Conservation (phyloP, 2,888 invertebrate genomes). For the Pollenia amentaria region DNA sequence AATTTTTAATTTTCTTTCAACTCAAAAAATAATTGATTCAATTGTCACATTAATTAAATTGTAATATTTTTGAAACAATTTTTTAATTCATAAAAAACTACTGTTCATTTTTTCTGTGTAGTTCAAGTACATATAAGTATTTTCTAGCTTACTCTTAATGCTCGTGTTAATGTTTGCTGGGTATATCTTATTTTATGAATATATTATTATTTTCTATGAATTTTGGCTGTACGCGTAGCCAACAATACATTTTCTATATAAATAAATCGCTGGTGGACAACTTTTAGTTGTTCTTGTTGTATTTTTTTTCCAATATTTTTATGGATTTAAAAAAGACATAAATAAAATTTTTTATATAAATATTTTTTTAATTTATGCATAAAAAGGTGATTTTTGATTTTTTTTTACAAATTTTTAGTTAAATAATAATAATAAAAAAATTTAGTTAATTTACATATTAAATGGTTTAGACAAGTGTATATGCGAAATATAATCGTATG, state of each 20-base stretch:
- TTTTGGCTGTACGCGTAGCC: constrained; percentile 4
- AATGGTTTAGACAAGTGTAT: constrained; percentile 63
- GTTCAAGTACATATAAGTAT: too few species aligned
- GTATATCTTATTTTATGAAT: not conserved
- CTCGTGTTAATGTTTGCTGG: constrained; percentile 10
- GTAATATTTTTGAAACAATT: too few species aligned
- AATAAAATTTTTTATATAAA: constrained; percentile 34
- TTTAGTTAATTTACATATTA: constrained; percentile 50
- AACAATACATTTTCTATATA: constrained; percentile 12
- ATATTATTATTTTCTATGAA: not conserved
- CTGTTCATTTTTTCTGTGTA: too few species aligned
- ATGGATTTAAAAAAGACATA: constrained; percentile 23
- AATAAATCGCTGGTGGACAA: constrained; percentile 23
- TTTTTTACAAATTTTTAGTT: not conserved
- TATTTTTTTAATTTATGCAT: constrained; percentile 54
- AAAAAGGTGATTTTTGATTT: constrained; percentile 26
- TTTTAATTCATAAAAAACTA: too few species aligned
- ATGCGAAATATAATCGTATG: too few species aligned
- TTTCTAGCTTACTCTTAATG: too few species aligned
- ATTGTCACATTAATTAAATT: too few species aligned
- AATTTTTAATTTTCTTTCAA: too few species aligned
- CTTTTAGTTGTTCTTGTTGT: constrained; percentile 25
- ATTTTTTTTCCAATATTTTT: not conserved
- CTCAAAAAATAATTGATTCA: too few species aligned
- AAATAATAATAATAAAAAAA: not conserved